Conservation (phyloP, 30 jellyfish, hydroid and myxozoan species). For the Hydractinia echinata region DNA sequence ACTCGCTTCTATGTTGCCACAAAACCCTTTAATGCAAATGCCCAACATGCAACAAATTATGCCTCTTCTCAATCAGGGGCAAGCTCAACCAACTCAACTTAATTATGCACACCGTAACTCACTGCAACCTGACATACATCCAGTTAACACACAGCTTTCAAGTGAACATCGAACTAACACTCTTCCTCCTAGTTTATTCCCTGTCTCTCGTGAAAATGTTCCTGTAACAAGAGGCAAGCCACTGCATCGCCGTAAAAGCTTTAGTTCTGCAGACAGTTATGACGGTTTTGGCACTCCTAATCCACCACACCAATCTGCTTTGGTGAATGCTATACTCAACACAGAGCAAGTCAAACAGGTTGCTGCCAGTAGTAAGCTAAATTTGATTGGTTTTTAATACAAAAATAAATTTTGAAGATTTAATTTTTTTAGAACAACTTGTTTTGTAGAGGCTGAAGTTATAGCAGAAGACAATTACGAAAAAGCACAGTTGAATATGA, state of each 20-base stretch:
- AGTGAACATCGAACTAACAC: not conserved
- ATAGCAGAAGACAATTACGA: slow-evolving; percentile 4
- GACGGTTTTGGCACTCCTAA: slow-evolving; percentile 36
- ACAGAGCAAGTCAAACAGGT: slow-evolving; percentile 48
- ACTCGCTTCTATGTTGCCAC: no score
- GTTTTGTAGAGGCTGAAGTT: slow-evolving; percentile 5
- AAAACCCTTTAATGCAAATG: no score
- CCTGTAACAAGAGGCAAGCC: not conserved
- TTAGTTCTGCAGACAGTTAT: slow-evolving; percentile 10
- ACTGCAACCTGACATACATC: not conserved
- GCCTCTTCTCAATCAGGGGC: not conserved
- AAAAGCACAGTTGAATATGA: slow-evolving; percentile 1
- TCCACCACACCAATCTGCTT: slow-evolving; percentile 52
- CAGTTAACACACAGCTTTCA: not conserved
- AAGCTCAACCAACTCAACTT: not conserved
- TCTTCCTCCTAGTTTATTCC: slow-evolving; percentile 1
- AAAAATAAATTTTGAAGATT: not conserved
- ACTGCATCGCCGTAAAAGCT: not conserved
- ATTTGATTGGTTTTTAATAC: not conserved
- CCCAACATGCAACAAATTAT: no score
- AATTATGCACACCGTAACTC: not conserved
- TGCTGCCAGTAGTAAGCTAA: slow-evolving; percentile 45
- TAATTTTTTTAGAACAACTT: not conserved
- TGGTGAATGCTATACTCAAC: slow-evolving; percentile 60
- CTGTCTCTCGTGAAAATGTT: not conserved